phyloP scores from a whole-genome alignment of 1,140 invertebrate species.

The Pseudomyrmex gracilis region DNA sequence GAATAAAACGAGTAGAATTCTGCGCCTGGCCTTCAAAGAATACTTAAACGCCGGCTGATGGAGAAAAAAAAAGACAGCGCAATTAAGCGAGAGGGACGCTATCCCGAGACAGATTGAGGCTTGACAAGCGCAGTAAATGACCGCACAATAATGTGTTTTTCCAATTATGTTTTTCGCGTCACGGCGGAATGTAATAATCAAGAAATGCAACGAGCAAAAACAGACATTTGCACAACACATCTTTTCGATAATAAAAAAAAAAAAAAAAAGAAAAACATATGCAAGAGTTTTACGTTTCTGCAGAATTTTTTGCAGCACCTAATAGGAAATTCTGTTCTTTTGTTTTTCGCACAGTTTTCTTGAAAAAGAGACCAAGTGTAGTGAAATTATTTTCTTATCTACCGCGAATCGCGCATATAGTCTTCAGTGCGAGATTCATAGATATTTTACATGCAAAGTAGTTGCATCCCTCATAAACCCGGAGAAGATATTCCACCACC shows the following conservation, averaged over 20 bases:
- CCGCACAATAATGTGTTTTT: neutral
- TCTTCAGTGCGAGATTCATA: neutral
- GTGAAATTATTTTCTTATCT: too few relatives aligned
- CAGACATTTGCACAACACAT: neutral
- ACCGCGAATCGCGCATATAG: too few relatives aligned
- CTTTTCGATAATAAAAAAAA: too few relatives aligned
- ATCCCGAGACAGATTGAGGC: constrained; percentile 35
- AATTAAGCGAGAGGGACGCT: constrained; percentile 67
- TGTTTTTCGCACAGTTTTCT: too few relatives aligned
- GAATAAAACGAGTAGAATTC: constrained; percentile 77
- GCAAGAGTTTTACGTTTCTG: too few relatives aligned
- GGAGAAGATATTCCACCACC: neutral
- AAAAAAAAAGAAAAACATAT: too few relatives aligned
- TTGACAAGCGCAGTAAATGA: constrained; percentile 31
- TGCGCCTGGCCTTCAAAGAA: constrained; percentile 74
- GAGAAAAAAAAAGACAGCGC: constrained; percentile 51
- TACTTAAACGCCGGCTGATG: constrained; percentile 55
- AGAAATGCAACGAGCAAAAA: neutral
- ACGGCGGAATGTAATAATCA: neutral
- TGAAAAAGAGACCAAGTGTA: too few relatives aligned
- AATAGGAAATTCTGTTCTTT: too few relatives aligned
- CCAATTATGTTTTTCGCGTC: constrained; percentile 22
- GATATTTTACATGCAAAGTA: neutral
- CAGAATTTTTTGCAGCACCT: too few relatives aligned
- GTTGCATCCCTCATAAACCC: neutral